Conservation (phyloP, 1,140 invertebrate genomes). For the Triops cancriformis region DNA sequence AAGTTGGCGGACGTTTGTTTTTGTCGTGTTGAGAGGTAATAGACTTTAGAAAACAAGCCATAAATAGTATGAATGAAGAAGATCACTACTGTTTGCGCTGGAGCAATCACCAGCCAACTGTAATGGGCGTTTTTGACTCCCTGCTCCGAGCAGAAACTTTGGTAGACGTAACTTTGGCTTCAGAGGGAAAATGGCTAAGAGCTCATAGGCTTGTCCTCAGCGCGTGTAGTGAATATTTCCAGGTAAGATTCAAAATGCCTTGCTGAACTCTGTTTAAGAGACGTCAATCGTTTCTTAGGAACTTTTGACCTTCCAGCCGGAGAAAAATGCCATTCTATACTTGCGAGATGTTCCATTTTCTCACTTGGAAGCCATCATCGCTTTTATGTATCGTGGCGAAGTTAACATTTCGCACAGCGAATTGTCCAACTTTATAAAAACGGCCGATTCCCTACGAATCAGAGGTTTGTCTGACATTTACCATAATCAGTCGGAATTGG, state of each 20-base stretch:
- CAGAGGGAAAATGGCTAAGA: constrained; percentile 81
- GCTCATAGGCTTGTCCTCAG: constrained; percentile 89
- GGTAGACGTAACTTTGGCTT: constrained; percentile 85
- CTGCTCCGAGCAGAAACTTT: constrained; percentile 79
- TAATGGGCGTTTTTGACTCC: constrained; percentile 84
- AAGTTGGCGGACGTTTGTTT: too few relatives aligned
- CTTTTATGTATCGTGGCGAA: constrained; percentile 53
- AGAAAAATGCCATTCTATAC: constrained; percentile 45
- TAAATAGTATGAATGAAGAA: constrained; percentile 48
- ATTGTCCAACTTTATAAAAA: constrained; percentile 63
- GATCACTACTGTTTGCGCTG: constrained; percentile 89
- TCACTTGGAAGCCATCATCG: constrained; percentile 50
- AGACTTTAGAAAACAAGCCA: too few relatives aligned
- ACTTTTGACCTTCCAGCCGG: constrained; percentile 33
- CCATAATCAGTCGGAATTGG: neutral
- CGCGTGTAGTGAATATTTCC: constrained; percentile 89
- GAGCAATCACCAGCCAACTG: constrained; percentile 87
- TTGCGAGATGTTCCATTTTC: constrained; percentile 67
- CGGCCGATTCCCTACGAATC: constrained; percentile 71
- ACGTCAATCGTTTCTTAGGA: neutral
- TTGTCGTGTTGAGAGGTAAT: too few relatives aligned
- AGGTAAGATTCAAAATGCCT: constrained; percentile 47
- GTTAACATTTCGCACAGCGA: constrained; percentile 71
- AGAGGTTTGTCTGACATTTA: constrained; percentile 49
- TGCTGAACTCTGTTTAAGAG: neutral